Evolutionary conservation across 2,888 invertebrate species (phyloP).

Genomic region (Agriopis leucophaearia): DNA sequence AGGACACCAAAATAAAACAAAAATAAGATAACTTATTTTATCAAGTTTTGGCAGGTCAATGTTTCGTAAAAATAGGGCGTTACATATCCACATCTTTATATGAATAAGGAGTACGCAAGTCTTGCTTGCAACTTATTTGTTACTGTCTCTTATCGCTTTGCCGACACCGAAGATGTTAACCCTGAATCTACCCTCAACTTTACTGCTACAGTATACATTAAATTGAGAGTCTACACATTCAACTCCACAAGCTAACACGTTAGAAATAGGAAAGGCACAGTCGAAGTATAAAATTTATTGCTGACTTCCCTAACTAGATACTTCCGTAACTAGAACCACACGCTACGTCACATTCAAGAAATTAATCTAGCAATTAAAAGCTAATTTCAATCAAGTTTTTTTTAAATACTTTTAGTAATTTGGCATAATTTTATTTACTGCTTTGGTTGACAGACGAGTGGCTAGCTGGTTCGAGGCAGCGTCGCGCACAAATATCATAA

Average conservation of each 20-base stretch:
- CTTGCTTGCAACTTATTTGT: neutral
- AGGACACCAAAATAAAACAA: too few relatives aligned
- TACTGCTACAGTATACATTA: slow-evolving; percentile 74
- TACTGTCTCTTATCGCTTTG: slow-evolving; percentile 11
- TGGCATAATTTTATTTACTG: slow-evolving; percentile 51
- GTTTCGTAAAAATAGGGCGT: too few relatives aligned
- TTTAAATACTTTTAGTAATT: slow-evolving; percentile 51
- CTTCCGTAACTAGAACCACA: slow-evolving; percentile 60
- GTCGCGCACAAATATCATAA: too few relatives aligned
- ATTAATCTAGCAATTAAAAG: slow-evolving; percentile 52
- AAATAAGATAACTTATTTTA: too few relatives aligned
- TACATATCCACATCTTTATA: neutral
- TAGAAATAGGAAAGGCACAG: slow-evolving; percentile 87
- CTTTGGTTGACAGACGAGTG: slow-evolving; percentile 48
- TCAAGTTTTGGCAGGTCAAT: too few relatives aligned
- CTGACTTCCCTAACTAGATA: slow-evolving; percentile 83
- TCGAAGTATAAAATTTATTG: slow-evolving; percentile 86
- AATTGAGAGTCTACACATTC: slow-evolving; percentile 75
- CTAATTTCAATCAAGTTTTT: slow-evolving; percentile 49
- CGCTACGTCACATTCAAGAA: slow-evolving; percentile 52
- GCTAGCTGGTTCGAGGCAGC: slow-evolving; percentile 35
- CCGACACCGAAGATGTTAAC: neutral
- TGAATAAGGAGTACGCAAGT: neutral
- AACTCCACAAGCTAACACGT: slow-evolving; percentile 81
- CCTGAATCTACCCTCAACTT: slow-evolving; percentile 59